phyloP scores from a whole-genome alignment of 1,140 invertebrate species.

The Drosophila lacertosa region DNA sequence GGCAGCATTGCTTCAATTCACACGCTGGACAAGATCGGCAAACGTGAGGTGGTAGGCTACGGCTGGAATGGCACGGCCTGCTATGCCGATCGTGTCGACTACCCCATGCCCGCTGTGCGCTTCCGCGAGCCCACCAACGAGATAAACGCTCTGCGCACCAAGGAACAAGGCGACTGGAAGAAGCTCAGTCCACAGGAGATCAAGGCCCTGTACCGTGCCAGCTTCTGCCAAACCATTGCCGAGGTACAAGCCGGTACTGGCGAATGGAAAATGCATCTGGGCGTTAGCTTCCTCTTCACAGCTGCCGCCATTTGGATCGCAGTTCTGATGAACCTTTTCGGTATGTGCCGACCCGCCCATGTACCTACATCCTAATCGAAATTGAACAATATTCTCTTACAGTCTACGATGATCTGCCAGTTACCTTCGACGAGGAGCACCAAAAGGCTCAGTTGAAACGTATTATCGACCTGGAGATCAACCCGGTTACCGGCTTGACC shows the following conservation, averaged over 20 bases:
- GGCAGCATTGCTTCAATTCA: slow-evolving; percentile 75
- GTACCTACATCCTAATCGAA: neutral
- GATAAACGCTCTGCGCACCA: slow-evolving; percentile 90
- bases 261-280: slow-evolving; percentile 93
- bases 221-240: slow-evolving; percentile 96
- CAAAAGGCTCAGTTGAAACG: slow-evolving; percentile 91
- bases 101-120: slow-evolving; percentile 95
- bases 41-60: slow-evolving; percentile 95
- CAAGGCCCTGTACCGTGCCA: slow-evolving; percentile 95
- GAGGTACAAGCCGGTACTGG: slow-evolving; percentile 95
- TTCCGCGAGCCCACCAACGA: slow-evolving; percentile 89
- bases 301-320: slow-evolving; percentile 89
- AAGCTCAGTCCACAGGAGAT: slow-evolving; percentile 95
- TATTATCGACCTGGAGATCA: slow-evolving; percentile 91
- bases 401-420: slow-evolving; percentile 91
- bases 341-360: slow-evolving; percentile 85
- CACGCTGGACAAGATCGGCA: slow-evolving; percentile 87
- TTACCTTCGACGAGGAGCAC: slow-evolving; percentile 89
- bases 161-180: slow-evolving; percentile 98
- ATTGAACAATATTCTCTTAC: slow-evolving; percentile 33
- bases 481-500: slow-evolving; percentile 90
- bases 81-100: slow-evolving; percentile 92
- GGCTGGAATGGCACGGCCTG: slow-evolving; percentile 92
- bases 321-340: slow-evolving; percentile 88
- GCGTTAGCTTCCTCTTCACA: slow-evolving; percentile 85